These are phyloP conservation scores for Rapana venosa DNA, from an alignment of 2,888 invertebrate species.

Conservation along the genomic window DNA sequence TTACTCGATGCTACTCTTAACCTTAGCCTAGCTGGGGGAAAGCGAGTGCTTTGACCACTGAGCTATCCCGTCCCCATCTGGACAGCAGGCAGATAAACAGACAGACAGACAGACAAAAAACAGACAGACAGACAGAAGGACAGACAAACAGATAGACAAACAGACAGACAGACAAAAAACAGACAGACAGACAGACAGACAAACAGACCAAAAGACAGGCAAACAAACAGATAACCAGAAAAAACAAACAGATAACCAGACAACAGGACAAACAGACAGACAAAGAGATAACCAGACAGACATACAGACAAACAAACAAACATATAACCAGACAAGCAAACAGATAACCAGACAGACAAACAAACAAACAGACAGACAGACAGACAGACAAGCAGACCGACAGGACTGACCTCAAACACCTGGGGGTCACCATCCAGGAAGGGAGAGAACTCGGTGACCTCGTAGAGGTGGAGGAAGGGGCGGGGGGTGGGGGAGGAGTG, in stretches of 20 bases:
- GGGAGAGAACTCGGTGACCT: conserved; percentile 56
- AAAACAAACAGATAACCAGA: background rate
- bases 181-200: background rate
- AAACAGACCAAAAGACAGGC: background rate
- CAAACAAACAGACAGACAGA: background rate
- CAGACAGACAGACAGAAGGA: background rate
- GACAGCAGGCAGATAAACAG: background rate
- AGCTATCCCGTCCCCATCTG: no score
- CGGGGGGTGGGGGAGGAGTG: conserved; percentile 34
- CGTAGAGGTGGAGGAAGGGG: conserved; percentile 61
- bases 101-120: background rate
- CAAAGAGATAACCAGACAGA: conserved; percentile 35
- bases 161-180: background rate
- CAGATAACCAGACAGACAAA: background rate
- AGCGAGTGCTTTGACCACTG: no score
- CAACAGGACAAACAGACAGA: no score
- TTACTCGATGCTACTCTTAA: no score
- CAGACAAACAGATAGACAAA: conserved; percentile 4
- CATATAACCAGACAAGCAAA: no score
- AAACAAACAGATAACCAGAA: conserved; percentile 34
- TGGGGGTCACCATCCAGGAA: conserved; percentile 24
- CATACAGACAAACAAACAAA: background rate
- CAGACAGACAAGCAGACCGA: no score
- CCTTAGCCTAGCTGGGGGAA: no score
- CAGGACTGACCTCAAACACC: conserved; percentile 53